Conservation (phyloP, 1,140 invertebrate species). For the Ladona fulva region DNA sequence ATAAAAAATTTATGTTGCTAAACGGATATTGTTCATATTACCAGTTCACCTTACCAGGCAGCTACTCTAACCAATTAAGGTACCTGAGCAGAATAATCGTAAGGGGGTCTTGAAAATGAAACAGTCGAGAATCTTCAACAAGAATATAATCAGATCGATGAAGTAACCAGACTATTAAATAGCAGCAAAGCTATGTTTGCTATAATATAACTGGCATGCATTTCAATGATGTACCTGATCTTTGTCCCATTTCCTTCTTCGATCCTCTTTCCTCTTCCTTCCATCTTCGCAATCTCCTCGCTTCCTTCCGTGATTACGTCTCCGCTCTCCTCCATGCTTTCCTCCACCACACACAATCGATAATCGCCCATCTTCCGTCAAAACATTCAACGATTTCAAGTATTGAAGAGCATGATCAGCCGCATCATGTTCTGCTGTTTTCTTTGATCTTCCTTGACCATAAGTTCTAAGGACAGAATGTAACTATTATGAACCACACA, state of each 20-base stretch:
- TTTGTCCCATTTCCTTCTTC: neutral
- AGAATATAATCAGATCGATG: too few species aligned
- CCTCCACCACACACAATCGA: neutral
- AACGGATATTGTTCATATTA: too few species aligned
- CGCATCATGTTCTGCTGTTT: neutral
- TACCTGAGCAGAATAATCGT: too few species aligned
- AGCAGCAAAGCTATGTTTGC: too few species aligned
- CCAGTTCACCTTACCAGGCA: too few species aligned
- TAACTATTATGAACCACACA: neutral
- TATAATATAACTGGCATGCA: too few species aligned
- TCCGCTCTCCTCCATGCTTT: neutral
- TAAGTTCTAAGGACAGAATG: neutral
- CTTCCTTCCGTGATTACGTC: neutral
- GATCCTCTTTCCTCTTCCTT: neutral
- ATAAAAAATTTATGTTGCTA: too few species aligned
- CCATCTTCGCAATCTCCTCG: neutral
- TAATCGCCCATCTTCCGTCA: neutral
- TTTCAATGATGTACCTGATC: neutral
- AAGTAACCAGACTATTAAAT: too few species aligned
- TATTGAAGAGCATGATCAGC: neutral
- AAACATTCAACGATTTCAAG: neutral
- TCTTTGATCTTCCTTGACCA: neutral
- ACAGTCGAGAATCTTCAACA: too few species aligned
- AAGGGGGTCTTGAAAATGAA: too few species aligned
- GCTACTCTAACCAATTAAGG: too few species aligned